These are phyloP conservation scores for Antechinus flavipes DNA, from an alignment of 2,113 vertebrate genomes.

Conservation along the genomic window DNA sequence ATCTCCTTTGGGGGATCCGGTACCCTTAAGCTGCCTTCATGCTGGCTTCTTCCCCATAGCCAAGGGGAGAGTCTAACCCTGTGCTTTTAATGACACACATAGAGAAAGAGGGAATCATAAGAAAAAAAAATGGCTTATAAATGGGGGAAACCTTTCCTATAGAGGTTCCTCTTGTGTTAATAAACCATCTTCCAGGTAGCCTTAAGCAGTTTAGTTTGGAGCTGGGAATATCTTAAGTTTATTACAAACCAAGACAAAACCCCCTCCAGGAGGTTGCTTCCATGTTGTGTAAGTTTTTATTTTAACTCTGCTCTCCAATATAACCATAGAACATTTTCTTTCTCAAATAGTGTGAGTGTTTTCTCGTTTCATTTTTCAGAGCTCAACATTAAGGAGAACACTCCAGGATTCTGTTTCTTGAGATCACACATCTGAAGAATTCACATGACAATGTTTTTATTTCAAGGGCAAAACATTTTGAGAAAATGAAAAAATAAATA, in stretches of 20 bases:
- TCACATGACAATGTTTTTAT: conserved; percentile 47
- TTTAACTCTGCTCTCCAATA: neutral
- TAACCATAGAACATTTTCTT: conserved; percentile 4
- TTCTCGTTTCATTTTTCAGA: conserved; percentile 8
- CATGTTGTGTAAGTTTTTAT: neutral
- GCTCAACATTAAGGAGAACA: neutral
- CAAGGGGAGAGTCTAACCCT: conserved; percentile 1
- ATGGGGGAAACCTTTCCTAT: conserved; percentile 57
- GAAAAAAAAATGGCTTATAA: conserved; percentile 29
- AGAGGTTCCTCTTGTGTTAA: conserved; percentile 55
- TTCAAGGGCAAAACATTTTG: conserved; percentile 57
- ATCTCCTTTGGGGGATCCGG: neutral
- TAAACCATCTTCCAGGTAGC: conserved; percentile 34
- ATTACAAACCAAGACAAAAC: conserved; percentile 7
- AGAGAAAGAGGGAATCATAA: conserved; percentile 24
- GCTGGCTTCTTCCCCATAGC: neutral
- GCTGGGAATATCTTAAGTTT: conserved; percentile 29
- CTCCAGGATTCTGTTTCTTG: conserved; percentile 16
- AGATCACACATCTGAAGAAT: conserved; percentile 10
- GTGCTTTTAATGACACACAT: neutral
- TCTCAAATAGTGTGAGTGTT: neutral
- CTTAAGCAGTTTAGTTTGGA: conserved; percentile 49
- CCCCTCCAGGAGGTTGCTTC: neutral
- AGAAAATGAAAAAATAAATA: conserved; percentile 44
- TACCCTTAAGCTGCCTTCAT: neutral